Conservation (phyloP, 2,113 vertebrate genomes). For the Enhydra lutris region DNA sequence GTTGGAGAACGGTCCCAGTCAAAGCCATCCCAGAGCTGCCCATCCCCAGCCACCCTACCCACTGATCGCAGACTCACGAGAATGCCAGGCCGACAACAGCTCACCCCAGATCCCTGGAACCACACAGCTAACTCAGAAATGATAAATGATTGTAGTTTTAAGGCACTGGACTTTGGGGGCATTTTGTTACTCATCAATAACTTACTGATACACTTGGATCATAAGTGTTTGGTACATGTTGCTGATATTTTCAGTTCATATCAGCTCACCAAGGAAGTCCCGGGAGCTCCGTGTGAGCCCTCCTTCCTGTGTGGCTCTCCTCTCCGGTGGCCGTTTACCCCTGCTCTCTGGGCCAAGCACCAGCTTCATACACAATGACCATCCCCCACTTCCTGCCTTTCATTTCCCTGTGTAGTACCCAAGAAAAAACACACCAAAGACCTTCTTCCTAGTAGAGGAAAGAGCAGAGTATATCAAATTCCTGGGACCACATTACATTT, state of each 20-base stretch:
- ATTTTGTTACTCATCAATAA: neutral
- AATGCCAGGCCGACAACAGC: neutral
- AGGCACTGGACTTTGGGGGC: neutral
- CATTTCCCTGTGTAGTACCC: neutral
- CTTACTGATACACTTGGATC: neutral
- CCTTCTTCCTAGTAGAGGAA: neutral
- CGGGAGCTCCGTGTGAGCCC: rapidly evolving
- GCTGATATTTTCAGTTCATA: neutral
- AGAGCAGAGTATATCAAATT: neutral
- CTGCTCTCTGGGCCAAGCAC: neutral
- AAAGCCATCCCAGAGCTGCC: too few relatives aligned
- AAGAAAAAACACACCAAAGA: neutral
- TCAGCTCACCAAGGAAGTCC: neutral
- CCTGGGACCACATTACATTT: neutral
- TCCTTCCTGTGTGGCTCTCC: rapidly evolving
- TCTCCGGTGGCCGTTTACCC: neutral
- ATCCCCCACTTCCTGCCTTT: neutral
- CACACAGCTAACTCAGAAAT: neutral
- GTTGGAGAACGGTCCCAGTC: neutral
- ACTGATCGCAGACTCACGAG: rapidly evolving
- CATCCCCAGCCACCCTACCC: neutral
- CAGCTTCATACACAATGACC: neutral
- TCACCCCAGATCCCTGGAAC: neutral
- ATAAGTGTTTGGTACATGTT: neutral
- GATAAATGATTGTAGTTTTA: neutral